Evolutionary conservation across 2,888 invertebrate species (phyloP), one percentile per base, ranked within the genome.

Genomic region (Celastrina argiolus): DNA sequence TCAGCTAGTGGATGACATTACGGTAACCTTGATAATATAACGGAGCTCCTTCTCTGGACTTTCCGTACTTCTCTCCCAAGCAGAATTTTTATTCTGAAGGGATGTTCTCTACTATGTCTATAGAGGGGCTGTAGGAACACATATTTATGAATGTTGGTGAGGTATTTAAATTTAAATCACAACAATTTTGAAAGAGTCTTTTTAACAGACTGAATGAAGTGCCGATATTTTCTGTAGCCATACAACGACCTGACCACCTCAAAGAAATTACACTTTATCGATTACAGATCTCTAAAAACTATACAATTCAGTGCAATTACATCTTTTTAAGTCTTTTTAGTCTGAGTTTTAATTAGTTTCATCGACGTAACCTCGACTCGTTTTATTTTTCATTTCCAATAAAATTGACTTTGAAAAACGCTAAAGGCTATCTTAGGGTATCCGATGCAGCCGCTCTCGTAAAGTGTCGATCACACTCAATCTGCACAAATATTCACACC

Each of bases 381-480:
- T 51, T 51, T 51, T 51, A 22, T 51, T 51, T 51, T 51, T 51
- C 22, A 51, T 51, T 51, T 51, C 51, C 51, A 26, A 22, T 51
- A 26, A 26, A 51, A 51, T 51, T 22, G 12, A 51, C 51, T 26
- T 26, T 51, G 26, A 51, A 51, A 51, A 51, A 51, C 45, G 45
- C 18, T 18, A 51, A 3, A 51, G 22, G 8, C 8, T 36, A n/a
- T n/a, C n/a, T 36, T 0, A 36, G 36, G 36, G 10, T 51, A 51
- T 51, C 51, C 22, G 14, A 51, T 26, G 26, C 12, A 51, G 22
- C 14, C 51, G 51, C 22, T 14, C 51, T 12, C 12, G 36, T 36
- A 10, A 36, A 36, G 36, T 4, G 14, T 14, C 51, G 51, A 51
- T 51, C 22, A 51, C 18, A 51, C 22, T 8, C 18, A 16, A 51